phyloP scores from a whole-genome alignment of 2,797 vertebrate genomes.

The Poecilia wingei region DNA sequence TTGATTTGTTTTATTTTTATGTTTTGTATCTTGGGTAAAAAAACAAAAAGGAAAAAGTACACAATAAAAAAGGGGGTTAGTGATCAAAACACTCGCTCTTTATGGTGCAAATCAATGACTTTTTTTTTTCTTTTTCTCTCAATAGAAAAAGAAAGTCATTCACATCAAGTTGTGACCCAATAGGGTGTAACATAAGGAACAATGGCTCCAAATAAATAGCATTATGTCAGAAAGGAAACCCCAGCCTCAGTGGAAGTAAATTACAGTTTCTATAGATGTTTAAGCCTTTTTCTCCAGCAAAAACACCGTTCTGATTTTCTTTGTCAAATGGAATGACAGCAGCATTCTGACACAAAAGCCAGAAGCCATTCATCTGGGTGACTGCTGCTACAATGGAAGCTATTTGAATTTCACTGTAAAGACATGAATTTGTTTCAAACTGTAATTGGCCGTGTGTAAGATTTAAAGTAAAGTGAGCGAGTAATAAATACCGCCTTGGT shows the following conservation, averaged over 20 bases:
- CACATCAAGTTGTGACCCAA: slow-evolving; percentile 7
- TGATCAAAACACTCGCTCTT: background rate
- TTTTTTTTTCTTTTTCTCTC: slow-evolving; percentile 12
- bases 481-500: background rate
- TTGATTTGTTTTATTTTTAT: background rate
- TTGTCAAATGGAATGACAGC: slow-evolving; percentile 5
- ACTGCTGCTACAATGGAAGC: background rate
- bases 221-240: slow-evolving; percentile 1
- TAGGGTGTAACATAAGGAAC: background rate
- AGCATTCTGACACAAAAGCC: slow-evolving; percentile 1
- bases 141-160: slow-evolving; percentile 11
- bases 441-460: background rate
- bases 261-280: background rate
- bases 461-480: background rate
- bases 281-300: background rate
- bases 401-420: background rate
- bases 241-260: background rate
- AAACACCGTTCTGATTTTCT: slow-evolving; percentile 7
- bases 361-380: background rate
- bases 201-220: slow-evolving; percentile 3
- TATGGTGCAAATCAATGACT: background rate
- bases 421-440: background rate
- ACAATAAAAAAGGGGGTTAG: background rate
- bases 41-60: background rate
- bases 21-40: background rate